These are phyloP conservation scores for Pipistrellus pygmaeus DNA, from an alignment of 2,797 vertebrate genomes.

Conservation along the genomic window DNA sequence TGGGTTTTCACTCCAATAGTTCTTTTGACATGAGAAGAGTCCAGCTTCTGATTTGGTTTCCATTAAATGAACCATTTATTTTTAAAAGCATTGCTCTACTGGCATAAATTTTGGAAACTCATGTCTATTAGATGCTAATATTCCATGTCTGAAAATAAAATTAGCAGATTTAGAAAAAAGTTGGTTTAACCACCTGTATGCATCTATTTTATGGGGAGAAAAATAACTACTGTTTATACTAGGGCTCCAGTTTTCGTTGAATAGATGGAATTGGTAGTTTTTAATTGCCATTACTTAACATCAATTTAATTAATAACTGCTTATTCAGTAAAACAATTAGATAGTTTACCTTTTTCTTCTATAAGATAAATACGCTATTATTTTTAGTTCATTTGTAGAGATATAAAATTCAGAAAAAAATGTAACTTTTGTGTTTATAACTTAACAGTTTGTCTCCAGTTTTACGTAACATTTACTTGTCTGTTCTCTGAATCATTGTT, in stretches of 20 bases:
- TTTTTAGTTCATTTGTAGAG: slow-evolving; percentile 38
- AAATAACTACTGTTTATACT: not conserved
- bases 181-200: not conserved
- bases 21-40: not conserved
- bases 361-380: not conserved
- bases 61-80: slow-evolving; percentile 65
- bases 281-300: not conserved
- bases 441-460: not conserved
- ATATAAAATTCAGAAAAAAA: not conserved
- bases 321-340: not conserved
- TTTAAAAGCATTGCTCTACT: slow-evolving; percentile 69
- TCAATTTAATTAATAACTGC: not conserved
- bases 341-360: not conserved
- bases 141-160: slow-evolving; percentile 66
- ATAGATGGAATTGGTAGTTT: not conserved
- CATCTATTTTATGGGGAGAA: not conserved
- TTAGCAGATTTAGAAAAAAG: not conserved
- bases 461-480: not conserved
- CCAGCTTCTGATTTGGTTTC: not conserved
- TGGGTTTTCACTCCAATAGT: not conserved
- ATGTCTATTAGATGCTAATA: not conserved
- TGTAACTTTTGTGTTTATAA: not conserved
- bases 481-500: not conserved
- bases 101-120: slow-evolving; percentile 13
- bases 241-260: not conserved